phyloP scores from a whole-genome alignment of 2,113 vertebrate species.

The Puffinus mauretanicus region DNA sequence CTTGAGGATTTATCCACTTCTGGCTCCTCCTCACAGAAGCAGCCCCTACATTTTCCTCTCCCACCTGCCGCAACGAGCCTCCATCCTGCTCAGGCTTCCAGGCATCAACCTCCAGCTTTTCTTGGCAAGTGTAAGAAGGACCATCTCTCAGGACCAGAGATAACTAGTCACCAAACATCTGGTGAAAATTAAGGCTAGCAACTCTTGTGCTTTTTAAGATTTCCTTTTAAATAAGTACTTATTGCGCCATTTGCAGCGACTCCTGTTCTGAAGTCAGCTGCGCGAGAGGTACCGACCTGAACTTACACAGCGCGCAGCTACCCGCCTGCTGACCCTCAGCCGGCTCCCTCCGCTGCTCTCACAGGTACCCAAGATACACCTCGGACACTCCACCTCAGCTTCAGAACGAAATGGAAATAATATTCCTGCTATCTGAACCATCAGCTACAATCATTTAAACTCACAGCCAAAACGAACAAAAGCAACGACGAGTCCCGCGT shows the following conservation, averaged over 20 bases:
- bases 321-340: background rate
- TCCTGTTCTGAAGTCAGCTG: background rate
- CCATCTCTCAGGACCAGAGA: background rate
- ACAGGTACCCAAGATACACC: rapidly evolving
- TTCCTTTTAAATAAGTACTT: background rate
- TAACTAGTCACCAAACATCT: background rate
- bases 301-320: background rate
- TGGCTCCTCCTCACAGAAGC: background rate
- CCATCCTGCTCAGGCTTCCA: background rate
- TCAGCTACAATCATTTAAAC: background rate
- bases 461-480: background rate
- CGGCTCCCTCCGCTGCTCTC: background rate
- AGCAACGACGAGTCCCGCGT: background rate
- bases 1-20: background rate
- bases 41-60: background rate
- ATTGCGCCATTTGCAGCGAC: background rate
- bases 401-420: background rate
- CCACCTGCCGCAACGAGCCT: background rate
- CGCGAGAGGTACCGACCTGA: background rate
- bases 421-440: background rate
- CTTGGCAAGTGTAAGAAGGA: background rate
- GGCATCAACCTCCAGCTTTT: background rate
- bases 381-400: rapidly evolving
- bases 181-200: background rate
- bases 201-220: background rate